Base-by-base conservation (phyloP, 2,797 vertebrate species). In the Phoebastria nigripes region DNA sequence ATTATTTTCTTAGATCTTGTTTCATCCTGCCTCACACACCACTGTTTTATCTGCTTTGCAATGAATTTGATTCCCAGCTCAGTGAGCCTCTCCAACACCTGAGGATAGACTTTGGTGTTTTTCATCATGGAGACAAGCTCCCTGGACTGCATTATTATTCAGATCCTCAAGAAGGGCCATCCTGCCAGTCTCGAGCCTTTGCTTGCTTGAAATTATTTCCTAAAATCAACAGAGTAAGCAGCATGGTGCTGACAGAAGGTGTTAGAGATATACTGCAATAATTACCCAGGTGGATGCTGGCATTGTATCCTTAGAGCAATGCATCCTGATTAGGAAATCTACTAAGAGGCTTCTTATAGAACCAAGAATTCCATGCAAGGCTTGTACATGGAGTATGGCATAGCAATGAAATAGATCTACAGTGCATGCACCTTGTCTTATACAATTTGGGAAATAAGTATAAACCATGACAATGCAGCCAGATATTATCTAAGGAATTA, bases 1-100 rank as follows among this genome's bases (percentile, higher is more conserved):
- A 94, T 95, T 95, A 95, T 95, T 90, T 96, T 89, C 90, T 94
- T 77, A 92, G 95, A 96, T 84, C 89, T 92, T 93, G 83, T 89
- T 96, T 94, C 74, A 85, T 87, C 82, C 69, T 95, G 89, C 95
- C 91, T 93, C 76, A 74, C 92, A 89, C 89, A 86, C 17, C 69
- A 71, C 71, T 87, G 56, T 88, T 91, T 96, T 89, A 87, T 96
- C 91, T 94, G 49, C 49, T 95, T 90, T 93, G 87, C 69, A 83
- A 46, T 51, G 87, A 87, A 96, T 96, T 96, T 0, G 19, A 96
- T 93, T 94, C 79, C 83, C 91, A 96, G 84, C 69, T 95, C 89
- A 93, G 91, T 74, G 72, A 96, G 87, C 49, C 51, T 95, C 69
- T 93, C 65, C 76, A 96, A 93, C 87, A 96, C 95, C 93, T 94